Percentiles rank a stretch among this genome's conserved stretches.
These are phyloP conservation scores for Cloeon dipterum DNA, from an alignment of 2,888 invertebrate genomes.

Conservation along the genomic window DNA sequence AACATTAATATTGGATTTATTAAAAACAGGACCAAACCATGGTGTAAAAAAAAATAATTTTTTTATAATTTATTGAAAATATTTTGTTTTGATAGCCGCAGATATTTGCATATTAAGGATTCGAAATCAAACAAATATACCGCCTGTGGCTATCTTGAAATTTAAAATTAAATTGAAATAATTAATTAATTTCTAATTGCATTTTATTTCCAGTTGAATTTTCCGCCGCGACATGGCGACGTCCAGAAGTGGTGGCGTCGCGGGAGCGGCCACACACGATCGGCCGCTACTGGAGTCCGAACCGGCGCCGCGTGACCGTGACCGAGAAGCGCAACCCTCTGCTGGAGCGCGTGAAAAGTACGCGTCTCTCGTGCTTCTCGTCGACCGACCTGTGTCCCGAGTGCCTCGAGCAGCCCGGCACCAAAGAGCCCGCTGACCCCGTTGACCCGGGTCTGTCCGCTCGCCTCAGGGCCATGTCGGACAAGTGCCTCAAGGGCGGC, in stretches of 20 bases:
- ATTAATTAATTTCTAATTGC: constrained; percentile 6
- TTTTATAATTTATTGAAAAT: too few relatives aligned
- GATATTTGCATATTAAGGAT: too few relatives aligned
- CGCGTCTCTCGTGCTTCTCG: constrained; percentile 38
- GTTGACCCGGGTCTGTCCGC: constrained; percentile 33
- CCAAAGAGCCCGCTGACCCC: not conserved
- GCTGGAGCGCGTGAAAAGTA: constrained; percentile 44
- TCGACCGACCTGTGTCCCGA: constrained; percentile 10
- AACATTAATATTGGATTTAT: too few relatives aligned
- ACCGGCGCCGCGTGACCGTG: constrained; percentile 24
- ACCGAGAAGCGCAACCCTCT: constrained; percentile 41
- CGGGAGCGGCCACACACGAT: not conserved
- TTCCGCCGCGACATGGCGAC: constrained; percentile 36
- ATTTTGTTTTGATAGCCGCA: too few relatives aligned
- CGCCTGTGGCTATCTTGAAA: too few relatives aligned
- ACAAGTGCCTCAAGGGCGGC: constrained; percentile 43
- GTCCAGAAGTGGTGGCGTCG: constrained; percentile 30
- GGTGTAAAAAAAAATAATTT: too few relatives aligned
- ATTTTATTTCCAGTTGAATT: constrained; percentile 31
- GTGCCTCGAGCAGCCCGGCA: constrained; percentile 1
- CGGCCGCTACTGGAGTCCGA: constrained; percentile 19
- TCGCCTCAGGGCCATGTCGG: constrained; percentile 47
- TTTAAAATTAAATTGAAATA: too few relatives aligned
- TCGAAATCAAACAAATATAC: too few relatives aligned
- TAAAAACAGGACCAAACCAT: too few relatives aligned